Evolutionary conservation across 2,888 invertebrate genomes (phyloP), one percentile per base, ranked within the genome.

Genomic region (Sipha maydis): DNA sequence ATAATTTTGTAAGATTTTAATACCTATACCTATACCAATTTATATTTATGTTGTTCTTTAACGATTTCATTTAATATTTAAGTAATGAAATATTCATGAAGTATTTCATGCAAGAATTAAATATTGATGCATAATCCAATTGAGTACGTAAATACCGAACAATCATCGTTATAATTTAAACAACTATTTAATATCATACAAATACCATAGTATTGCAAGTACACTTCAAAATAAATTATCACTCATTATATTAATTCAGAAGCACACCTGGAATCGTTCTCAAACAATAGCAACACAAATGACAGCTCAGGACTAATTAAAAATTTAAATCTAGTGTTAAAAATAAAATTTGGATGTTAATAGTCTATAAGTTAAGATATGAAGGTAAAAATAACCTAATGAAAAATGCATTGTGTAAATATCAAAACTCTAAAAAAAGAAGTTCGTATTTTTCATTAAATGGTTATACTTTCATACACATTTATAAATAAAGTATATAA

Each of bases 211-310:
- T 8, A 4, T 54, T 8, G 11, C 17, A 77, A 77, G 77, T 77
- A 28, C 8, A 77, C 28, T 19, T 17, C 19, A 77, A 77, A 77
- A 77, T n/a, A n/a, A 28, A 77, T 41, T 48, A 48, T 48, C 8
- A 28, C 77, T 77, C 77, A 48, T 77, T 25, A 25, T 77, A 77
- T 41, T 77, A 41, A 77, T 77, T 77, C 77, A 28, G 48, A 77
- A 41, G 28, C 77, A 77, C 21, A 61, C 61, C 61, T n/a, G 41
- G 28, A 19, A 19, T 48, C 48, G 77, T 77, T 41, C 19, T 77
- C 48, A 28, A 77, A 77, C 77, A 77, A 77, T 48, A 41, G 77
- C 7, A 77, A 28, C 28, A 77, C 19, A 8, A 77, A 48, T 48
- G n/a, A 77, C 48, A 19, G 48, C 1, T 17, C 28, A 48, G 48